Percentiles rank a stretch among this genome's conserved stretches.
These are phyloP conservation scores for Drosophila picticornis DNA, from an alignment of 2,888 invertebrate species.

Conservation along the genomic window DNA sequence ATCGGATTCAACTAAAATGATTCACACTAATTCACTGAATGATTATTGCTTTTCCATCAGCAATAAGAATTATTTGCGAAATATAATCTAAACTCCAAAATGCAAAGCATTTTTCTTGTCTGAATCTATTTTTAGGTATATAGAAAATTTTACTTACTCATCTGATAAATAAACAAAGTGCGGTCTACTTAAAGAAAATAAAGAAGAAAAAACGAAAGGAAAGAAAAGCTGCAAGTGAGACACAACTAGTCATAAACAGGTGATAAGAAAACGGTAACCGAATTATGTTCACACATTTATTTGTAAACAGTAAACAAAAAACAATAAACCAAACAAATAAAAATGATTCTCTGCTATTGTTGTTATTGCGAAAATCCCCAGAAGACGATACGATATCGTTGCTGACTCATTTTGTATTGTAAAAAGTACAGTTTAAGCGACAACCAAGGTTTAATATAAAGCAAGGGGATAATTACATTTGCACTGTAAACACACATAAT, in stretches of 20 bases:
- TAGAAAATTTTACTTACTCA: constrained; percentile 4
- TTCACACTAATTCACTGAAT: neutral
- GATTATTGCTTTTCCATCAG: neutral
- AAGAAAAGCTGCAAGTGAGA: constrained; percentile 45
- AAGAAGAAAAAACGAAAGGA: neutral
- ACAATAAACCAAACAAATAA: neutral
- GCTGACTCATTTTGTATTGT: constrained; percentile 35
- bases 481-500: constrained; percentile 21
- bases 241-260: constrained; percentile 30
- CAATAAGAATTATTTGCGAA: neutral
- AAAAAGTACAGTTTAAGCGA: constrained; percentile 26
- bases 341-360: constrained; percentile 24
- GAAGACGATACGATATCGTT: constrained; percentile 27
- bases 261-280: constrained; percentile 43
- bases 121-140: neutral
- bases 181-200: neutral
- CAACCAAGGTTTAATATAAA: constrained; percentile 5
- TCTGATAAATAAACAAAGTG: constrained; percentile 33
- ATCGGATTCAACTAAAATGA: neutral
- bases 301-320: neutral
- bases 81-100: neutral
- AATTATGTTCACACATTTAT: neutral
- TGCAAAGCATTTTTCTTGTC: neutral
- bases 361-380: constrained; percentile 23
- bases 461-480: constrained; percentile 29